Conservation (phyloP, 2,797 vertebrate species). For the Enteromius mattozi region DNA sequence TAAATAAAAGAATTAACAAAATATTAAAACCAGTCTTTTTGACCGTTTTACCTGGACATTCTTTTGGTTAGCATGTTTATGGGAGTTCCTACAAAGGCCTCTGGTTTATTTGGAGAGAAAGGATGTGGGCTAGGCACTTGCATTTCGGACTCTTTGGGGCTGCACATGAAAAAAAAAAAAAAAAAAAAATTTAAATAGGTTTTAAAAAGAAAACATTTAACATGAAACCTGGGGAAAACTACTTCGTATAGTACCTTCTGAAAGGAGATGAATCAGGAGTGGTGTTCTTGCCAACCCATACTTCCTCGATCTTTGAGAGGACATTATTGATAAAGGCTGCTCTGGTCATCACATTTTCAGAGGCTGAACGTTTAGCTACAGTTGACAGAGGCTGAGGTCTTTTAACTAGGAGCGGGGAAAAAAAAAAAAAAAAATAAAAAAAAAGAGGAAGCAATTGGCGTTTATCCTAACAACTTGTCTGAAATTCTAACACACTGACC, state of each 20-base stretch:
- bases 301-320: constrained; percentile 90
- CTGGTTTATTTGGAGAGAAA: constrained; percentile 67
- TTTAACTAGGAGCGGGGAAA: constrained; percentile 74
- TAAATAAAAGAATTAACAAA: neutral
- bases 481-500: neutral
- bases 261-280: constrained; percentile 70
- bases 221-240: neutral
- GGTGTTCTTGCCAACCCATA: constrained; percentile 82
- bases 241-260: constrained; percentile 72
- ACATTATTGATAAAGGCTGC: constrained; percentile 90
- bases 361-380: constrained; percentile 79
- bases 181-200: neutral
- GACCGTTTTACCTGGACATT: constrained; percentile 82
- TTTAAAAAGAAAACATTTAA: neutral
- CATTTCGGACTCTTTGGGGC: constrained; percentile 69
- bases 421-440: neutral
- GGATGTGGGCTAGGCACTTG: constrained; percentile 58
- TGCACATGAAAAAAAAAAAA: constrained; percentile 56
- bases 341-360: constrained; percentile 85
- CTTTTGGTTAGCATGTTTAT: constrained; percentile 81
- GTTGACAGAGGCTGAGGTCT: constrained; percentile 90
- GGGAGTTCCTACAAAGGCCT: constrained; percentile 90
- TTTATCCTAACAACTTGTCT: neutral
- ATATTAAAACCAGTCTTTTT: neutral
- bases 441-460: neutral